Base-by-base conservation (phyloP, 2,888 invertebrate species). In the Epirrita christyi region DNA sequence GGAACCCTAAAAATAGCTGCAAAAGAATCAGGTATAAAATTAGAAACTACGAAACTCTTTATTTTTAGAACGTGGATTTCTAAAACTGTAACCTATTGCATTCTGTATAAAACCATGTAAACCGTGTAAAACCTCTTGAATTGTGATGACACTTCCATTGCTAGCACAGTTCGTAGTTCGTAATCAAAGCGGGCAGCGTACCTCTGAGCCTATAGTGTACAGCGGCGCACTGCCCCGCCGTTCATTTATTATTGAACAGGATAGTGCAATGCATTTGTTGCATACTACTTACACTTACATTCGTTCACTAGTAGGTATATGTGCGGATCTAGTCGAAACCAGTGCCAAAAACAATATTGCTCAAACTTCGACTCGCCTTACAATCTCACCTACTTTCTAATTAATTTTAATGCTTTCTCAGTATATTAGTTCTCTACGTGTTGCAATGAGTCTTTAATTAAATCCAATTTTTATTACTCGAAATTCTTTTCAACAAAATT, bases 191-290 rank as follows among this genome's bases (percentile, higher is more conserved):
- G 77, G 80, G 71, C 76, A 76, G 72, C 64, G 67, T 49, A 45
- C 41, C 49, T 46, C 38, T 34, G 54, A 55, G 46, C 29, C 27
- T 38, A n/a, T n/a, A 55, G 46, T 27, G 27, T 32, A 55, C 21
- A 32, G 38, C 11, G 7, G 32, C 21, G 38, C 70, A 66, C 69
- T 72, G 72, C 77, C 73, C 74, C 75, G 75, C 73, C 75, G 73
- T 80, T 80, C 77, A 78, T 86, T 81, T 81, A 85, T 79, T 86
- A 86, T 86, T 85, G 80, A 83, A 78, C 80, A 75, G 73, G 62
- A 73, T 71, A 73, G 78, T 75, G 79, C 77, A 77, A 70, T 72
- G 73, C 73, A 72, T 62, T 60, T 48, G 48, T 66, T 71, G 68
- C 71, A 70, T 68, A 21, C 48, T 46, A 48, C 36, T 53, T 56